Evolutionary conservation across 23 tunicate genomes (phyloP).

Genomic region (Ascidia mentula): DNA sequence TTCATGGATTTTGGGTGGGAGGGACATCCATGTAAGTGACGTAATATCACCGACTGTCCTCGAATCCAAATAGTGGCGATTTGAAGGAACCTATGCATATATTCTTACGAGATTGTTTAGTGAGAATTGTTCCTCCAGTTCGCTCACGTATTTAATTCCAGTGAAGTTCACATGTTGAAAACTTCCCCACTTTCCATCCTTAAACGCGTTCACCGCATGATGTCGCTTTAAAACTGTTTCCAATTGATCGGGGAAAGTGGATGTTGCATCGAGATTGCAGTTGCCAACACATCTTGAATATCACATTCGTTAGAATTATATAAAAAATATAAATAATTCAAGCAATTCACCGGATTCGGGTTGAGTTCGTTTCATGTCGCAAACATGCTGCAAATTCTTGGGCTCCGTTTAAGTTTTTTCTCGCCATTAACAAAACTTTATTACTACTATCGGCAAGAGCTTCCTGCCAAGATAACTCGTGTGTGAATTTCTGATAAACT

Average conservation of each 20-base stretch:
- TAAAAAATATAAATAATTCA: neutral
- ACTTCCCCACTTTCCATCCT: conserved; percentile 21
- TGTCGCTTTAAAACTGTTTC: neutral
- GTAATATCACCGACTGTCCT: neutral
- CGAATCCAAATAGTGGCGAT: neutral
- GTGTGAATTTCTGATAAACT: too few species aligned
- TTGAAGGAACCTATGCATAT: neutral
- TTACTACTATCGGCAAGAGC: neutral
- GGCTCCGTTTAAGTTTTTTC: neutral
- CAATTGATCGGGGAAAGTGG: neutral
- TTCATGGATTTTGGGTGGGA: neutral
- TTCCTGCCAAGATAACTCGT: neutral
- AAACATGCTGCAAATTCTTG: neutral
- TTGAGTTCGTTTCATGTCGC: neutral
- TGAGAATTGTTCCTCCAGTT: too few species aligned
- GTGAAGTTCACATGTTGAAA: neutral
- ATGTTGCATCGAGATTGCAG: neutral
- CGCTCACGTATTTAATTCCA: neutral
- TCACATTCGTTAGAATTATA: neutral
- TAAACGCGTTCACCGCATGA: conserved; percentile 17
- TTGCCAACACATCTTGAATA: conserved; percentile 1
- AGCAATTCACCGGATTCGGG: neutral
- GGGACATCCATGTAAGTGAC: neutral
- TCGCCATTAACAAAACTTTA: neutral
- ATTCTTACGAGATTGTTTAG: too few species aligned